Evolutionary conservation across 1,140 invertebrate species (phyloP), one percentile per base, ranked within the genome.

Genomic region (Zelostemma sp.): DNA sequence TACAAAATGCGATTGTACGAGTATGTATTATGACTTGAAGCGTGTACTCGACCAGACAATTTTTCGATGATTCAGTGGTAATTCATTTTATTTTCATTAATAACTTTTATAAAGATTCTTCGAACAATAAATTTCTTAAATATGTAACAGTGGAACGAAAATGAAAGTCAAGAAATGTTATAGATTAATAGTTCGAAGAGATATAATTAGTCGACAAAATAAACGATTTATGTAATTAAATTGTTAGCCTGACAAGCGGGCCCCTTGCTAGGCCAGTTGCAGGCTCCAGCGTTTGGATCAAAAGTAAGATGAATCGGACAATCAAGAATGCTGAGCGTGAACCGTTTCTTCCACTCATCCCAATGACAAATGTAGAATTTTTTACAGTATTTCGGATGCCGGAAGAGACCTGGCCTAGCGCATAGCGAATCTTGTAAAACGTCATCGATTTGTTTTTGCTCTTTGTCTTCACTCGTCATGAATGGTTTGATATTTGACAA

Each of bases 341-440:
- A 95, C 64, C 88, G 89, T 62, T 93, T 90, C 65, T 94, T 91
- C 81, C 89, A 92, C 60, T 90, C 88, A 74, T 95, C 93, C 92
- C 92, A 95, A 75, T 92, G 89, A 77, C 93, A 95, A 25, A 92
- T 89, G 74, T 94, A 95, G 85, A 95, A 95, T 76, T 94, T 93
- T 74, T 93, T 93, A 75, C 93, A 95, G 58, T 91, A 88, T 51
- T 90, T 90, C 0, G 93, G 93, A 78, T 95, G 93, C 75, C 93
- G 87, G 86, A 95, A 95, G 0, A 95, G 86, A 73, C 93, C 93
- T 4, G 92, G 88, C 74, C 93, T 86, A 60, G 92, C 89, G 75
- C 93, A 95, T 18, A 92, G 89, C 2, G 88, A 77, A 1, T 86
- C 86, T 63, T 90, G 86, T 15, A 92, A 78, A 1, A 87, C 87